phyloP scores from a whole-genome alignment of 2,888 invertebrate species.

The Amphipoea lucens region DNA sequence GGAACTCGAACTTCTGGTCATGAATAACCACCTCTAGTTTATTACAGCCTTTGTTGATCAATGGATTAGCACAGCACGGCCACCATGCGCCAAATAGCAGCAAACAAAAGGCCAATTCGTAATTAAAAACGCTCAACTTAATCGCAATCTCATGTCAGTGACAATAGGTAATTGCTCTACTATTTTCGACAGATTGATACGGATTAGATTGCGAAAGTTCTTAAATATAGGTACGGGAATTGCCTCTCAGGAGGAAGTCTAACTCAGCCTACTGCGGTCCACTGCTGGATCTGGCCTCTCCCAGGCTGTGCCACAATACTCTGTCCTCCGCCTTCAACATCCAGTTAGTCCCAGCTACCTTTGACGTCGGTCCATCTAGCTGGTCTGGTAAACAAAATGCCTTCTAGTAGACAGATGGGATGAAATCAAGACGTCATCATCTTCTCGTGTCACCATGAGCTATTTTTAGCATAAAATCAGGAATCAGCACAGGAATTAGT shows the following conservation, averaged over 20 bases:
- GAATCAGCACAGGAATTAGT: background rate
- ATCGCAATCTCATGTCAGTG: too few relatives aligned
- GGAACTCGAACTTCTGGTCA: conserved; percentile 34
- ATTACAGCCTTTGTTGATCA: conserved; percentile 5
- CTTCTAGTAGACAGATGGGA: background rate
- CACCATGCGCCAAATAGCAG: background rate
- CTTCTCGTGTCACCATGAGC: background rate
- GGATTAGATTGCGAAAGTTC: background rate
- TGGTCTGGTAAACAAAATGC: background rate
- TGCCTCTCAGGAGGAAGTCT: background rate
- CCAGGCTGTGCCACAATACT: too few relatives aligned
- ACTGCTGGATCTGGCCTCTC: background rate
- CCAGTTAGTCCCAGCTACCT: too few relatives aligned
- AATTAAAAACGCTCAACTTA: too few relatives aligned
- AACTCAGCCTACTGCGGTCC: background rate
- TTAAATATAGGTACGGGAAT: background rate
- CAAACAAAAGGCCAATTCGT: background rate
- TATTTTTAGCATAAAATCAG: background rate
- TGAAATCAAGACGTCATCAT: background rate
- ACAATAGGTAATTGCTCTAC: too few relatives aligned
- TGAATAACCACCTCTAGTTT: conserved; percentile 9
- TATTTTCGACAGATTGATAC: too few relatives aligned
- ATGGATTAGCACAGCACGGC: conserved; percentile 20
- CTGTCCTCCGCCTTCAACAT: too few relatives aligned
- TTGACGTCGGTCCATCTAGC: background rate